Conservation (phyloP, 2,113 vertebrate species). For the Phylloscopus trochilus region DNA sequence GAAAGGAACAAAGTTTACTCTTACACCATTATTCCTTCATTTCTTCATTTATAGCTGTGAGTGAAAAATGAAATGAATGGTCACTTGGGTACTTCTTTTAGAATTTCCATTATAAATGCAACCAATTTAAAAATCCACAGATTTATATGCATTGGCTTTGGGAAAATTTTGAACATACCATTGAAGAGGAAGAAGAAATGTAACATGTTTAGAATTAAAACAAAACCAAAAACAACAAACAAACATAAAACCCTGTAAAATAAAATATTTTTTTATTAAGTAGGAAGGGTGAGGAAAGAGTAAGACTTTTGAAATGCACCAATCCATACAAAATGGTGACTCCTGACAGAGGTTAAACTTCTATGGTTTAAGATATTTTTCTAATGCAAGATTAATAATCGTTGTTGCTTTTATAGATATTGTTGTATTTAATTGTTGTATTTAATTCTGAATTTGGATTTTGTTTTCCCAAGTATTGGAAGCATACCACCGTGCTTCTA, state of each 20-base stretch:
- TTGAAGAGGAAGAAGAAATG: not conserved
- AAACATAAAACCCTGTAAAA: not conserved
- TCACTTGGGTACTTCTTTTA: not conserved
- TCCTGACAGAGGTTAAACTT: not conserved
- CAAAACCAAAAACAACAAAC: too few species aligned
- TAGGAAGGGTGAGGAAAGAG: not conserved
- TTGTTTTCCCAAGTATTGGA: not conserved
- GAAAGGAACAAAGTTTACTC: not conserved
- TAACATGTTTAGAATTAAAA: not conserved
- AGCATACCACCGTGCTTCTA: not conserved
- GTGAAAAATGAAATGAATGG: not conserved
- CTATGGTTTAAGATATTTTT: not conserved
- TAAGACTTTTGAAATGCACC: not conserved
- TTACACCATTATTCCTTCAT: not conserved
- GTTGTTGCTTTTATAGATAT: not conserved
- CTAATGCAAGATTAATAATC: not conserved
- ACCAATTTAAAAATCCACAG: not conserved
- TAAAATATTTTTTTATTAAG: not conserved
- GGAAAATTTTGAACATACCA: not conserved
- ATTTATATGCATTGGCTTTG: not conserved
- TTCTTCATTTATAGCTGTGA: not conserved
- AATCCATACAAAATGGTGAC: not conserved
- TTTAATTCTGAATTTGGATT: not conserved
- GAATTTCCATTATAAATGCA: not conserved
- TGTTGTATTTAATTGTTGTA: not conserved